phyloP scores from a whole-genome alignment of 2,888 invertebrate species.

The Melanchra persicariae region DNA sequence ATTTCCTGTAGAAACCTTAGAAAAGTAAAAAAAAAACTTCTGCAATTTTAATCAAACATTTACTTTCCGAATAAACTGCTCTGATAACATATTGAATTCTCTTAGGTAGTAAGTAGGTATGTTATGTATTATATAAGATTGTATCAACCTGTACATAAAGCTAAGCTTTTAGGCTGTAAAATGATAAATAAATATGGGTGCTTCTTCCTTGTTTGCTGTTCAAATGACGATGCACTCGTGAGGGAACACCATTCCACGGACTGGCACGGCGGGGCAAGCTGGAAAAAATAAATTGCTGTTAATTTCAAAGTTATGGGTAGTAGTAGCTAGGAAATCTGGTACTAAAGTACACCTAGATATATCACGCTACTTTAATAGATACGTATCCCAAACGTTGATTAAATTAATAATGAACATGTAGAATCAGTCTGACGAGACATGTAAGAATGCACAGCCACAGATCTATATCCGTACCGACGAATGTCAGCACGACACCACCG shows the following conservation, averaged over 20 bases:
- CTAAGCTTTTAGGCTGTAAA: constrained; percentile 23
- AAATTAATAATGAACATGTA: too few relatives aligned
- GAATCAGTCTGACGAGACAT: too few relatives aligned
- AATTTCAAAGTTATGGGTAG: neutral
- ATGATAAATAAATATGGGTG: constrained; percentile 57
- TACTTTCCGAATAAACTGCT: constrained; percentile 27
- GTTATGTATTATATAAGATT: neutral
- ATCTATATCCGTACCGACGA: too few relatives aligned
- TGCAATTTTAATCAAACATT: constrained; percentile 5
- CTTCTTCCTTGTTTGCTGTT: constrained; percentile 64
- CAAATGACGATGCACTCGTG: constrained; percentile 93
- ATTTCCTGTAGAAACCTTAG: neutral
- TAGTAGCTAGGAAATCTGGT: neutral
- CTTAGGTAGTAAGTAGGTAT: constrained; percentile 6
- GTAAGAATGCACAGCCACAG: too few relatives aligned
- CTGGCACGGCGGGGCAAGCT: constrained; percentile 91
- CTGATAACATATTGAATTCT: constrained; percentile 19
- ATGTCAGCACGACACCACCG: too few relatives aligned
- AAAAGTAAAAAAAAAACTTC: neutral
- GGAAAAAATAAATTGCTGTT: constrained; percentile 71
- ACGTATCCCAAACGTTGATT: too few relatives aligned
- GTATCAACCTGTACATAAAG: constrained; percentile 24
- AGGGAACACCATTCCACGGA: constrained; percentile 89
- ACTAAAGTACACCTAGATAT: too few relatives aligned
- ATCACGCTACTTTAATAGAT: too few relatives aligned